phyloP scores from a whole-genome alignment of 2,888 invertebrate species.

The Drosophila demipolita region DNA sequence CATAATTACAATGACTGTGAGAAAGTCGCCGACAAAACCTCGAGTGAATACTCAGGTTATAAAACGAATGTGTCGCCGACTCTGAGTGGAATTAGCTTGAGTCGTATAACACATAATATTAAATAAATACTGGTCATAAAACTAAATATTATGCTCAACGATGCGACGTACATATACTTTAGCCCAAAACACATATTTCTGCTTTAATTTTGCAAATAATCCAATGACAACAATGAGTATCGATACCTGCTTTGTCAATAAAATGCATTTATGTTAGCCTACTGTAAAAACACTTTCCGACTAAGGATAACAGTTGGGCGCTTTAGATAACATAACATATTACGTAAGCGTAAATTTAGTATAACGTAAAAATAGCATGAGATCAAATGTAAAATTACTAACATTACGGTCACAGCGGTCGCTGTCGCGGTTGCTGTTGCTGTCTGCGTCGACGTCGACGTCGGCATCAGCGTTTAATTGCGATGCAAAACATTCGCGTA shows the following conservation, averaged over 20 bases:
- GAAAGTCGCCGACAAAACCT: conserved; percentile 54
- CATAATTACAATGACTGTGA: conserved; percentile 67
- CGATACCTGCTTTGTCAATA: not conserved
- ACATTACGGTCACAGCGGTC: not conserved
- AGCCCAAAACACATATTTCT: too few relatives aligned
- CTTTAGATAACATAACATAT: not conserved
- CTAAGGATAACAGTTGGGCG: not conserved
- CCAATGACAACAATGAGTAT: not conserved
- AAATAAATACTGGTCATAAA: not conserved
- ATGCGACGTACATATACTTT: not conserved
- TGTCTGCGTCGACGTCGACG: conserved; percentile 5
- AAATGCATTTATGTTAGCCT: not conserved
- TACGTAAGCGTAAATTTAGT: not conserved
- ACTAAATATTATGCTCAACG: not conserved
- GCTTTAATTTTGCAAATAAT: too few relatives aligned
- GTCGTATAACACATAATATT: not conserved
- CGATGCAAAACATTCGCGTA: conserved; percentile 31
- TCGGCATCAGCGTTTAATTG: conserved; percentile 21
- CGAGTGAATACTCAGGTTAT: conserved; percentile 33
- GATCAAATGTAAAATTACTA: conserved; percentile 1
- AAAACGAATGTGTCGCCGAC: conserved; percentile 27
- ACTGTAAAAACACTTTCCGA: not conserved
- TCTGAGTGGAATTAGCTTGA: not conserved
- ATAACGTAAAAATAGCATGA: not conserved
- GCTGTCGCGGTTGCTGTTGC: conserved; percentile 1